phyloP scores from a whole-genome alignment of 1,140 invertebrate genomes.

The Mesaphorura yosii region DNA sequence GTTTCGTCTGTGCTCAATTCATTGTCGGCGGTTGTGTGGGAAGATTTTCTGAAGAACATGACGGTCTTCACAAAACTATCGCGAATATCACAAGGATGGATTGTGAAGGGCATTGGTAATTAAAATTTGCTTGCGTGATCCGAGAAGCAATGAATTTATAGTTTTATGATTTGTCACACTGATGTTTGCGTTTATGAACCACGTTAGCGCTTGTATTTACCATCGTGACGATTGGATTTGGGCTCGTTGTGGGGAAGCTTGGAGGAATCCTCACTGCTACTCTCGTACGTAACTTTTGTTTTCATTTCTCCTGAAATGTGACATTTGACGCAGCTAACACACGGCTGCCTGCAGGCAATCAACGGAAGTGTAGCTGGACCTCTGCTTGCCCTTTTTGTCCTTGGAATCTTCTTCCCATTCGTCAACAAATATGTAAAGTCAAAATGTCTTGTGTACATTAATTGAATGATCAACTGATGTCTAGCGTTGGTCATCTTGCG shows the following conservation, averaged over 20 bases:
- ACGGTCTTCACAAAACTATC: slow-evolving; percentile 9
- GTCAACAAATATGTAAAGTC: slow-evolving; percentile 13
- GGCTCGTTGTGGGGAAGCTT: slow-evolving; percentile 17
- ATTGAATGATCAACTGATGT: slow-evolving; percentile 1
- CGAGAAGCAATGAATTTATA: background rate
- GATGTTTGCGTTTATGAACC: background rate
- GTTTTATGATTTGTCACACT: no score
- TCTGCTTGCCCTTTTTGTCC: slow-evolving; percentile 22
- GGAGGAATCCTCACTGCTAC: slow-evolving; percentile 15
- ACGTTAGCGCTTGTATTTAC: slow-evolving; percentile 16
- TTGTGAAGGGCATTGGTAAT: slow-evolving; percentile 23
- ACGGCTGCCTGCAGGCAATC: no score
- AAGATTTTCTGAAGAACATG: slow-evolving; percentile 34
- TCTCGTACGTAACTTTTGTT: no score
- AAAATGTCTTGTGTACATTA: slow-evolving; percentile 3
- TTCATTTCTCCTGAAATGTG: no score
- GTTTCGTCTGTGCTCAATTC: slow-evolving; percentile 40
- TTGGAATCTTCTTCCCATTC: slow-evolving; percentile 25
- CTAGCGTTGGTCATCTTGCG: background rate
- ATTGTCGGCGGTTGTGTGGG: slow-evolving; percentile 38
- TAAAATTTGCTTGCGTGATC: background rate
- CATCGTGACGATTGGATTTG: slow-evolving; percentile 11
- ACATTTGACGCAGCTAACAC: no score
- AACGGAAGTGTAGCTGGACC: slow-evolving; percentile 25
- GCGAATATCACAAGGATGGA: slow-evolving; percentile 10